phyloP scores from a whole-genome alignment of 2,888 invertebrate species.

The Chymomyza amoena region DNA sequence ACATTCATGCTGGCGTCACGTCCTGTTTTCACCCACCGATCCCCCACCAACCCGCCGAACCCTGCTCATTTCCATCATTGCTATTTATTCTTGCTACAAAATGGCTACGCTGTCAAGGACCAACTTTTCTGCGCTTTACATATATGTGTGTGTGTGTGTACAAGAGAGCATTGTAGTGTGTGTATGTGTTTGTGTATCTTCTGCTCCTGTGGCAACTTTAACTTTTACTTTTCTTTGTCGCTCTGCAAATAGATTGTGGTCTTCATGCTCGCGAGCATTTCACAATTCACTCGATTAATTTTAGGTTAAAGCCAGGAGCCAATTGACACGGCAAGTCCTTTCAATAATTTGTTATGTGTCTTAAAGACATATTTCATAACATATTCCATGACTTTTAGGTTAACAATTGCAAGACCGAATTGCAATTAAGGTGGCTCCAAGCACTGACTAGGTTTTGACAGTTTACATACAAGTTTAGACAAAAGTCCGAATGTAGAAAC shows the following conservation, averaged over 20 bases:
- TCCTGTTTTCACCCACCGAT: conserved; percentile 1
- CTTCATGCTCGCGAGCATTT: neutral
- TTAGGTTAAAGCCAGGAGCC: neutral
- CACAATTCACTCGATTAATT: neutral
- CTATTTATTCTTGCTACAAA: neutral
- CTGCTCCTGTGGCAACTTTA: conserved; percentile 20
- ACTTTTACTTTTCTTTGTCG: conserved; percentile 24
- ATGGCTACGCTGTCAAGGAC: neutral
- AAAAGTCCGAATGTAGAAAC: no score
- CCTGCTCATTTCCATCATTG: neutral
- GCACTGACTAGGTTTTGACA: no score
- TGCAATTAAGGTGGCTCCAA: no score
- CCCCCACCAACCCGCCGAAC: conserved; percentile 26
- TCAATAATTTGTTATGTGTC: neutral
- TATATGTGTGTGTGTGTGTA: conserved; percentile 15
- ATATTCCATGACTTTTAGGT: no score
- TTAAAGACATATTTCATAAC: no score
- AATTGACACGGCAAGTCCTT: neutral
- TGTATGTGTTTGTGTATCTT: conserved; percentile 33
- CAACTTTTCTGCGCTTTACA: conserved; percentile 1
- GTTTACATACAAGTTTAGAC: no score
- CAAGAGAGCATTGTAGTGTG: conserved; percentile 3
- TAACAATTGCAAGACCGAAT: no score
- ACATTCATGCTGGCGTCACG: conserved; percentile 53
- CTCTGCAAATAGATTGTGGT: neutral